Evolutionary conservation across 35 echinoderm and acorn worm genomes (phyloP).

Genomic region (Amphiura filiformis): DNA sequence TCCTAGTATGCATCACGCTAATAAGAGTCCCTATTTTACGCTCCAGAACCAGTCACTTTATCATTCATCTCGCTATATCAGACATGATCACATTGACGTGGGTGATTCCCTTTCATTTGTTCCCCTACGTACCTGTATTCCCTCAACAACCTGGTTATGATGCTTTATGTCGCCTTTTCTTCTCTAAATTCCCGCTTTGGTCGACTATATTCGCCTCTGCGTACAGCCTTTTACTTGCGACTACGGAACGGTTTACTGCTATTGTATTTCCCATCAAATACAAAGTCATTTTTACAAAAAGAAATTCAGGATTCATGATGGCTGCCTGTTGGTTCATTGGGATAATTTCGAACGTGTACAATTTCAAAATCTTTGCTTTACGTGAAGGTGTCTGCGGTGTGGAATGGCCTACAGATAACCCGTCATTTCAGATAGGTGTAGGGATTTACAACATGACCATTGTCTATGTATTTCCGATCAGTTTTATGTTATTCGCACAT

Average conservation of each 20-base stretch:
- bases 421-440: neutral
- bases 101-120: slow-evolving; percentile 67
- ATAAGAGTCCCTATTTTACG: slow-evolving; percentile 54
- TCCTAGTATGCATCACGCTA: slow-evolving; percentile 62
- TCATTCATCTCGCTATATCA: slow-evolving; percentile 45
- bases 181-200: slow-evolving; percentile 72
- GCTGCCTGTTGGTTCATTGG: slow-evolving; percentile 70
- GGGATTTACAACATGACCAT: neutral
- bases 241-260: slow-evolving; percentile 70
- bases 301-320: slow-evolving; percentile 54
- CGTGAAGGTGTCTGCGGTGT: neutral
- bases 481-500: neutral
- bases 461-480: neutral
- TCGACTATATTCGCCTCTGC: slow-evolving; percentile 57
- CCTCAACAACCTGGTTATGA: slow-evolving; percentile 27
- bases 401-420: neutral
- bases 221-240: slow-evolving; percentile 63
- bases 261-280: slow-evolving; percentile 77
- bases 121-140: slow-evolving; percentile 45
- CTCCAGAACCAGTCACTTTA: slow-evolving; percentile 67
- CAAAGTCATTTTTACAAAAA: slow-evolving; percentile 37
- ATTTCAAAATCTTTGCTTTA: slow-evolving; percentile 48
- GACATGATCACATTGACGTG: slow-evolving; percentile 36
- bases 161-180: slow-evolving; percentile 62
- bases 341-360: slow-evolving; percentile 62